Conservation (phyloP, 2,113 vertebrate genomes). For the Brachirus orientalis region DNA sequence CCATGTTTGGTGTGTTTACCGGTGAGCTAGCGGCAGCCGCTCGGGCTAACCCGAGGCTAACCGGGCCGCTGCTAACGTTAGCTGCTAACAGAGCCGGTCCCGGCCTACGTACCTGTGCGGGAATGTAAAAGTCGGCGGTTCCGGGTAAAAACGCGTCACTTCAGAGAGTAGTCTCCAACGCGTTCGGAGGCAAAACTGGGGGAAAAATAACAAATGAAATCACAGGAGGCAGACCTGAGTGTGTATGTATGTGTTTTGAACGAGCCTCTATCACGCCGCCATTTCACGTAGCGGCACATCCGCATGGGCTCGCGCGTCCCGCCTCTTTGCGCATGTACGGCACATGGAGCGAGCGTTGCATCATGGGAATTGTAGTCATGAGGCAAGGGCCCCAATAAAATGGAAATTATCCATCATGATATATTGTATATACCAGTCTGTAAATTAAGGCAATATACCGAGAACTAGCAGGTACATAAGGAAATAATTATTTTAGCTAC, state of each 20-base stretch:
- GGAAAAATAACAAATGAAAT: neutral
- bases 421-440: too few species aligned
- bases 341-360: fast-evolving
- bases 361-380: conserved; percentile 73
- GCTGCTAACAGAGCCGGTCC: neutral
- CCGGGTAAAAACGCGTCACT: neutral
- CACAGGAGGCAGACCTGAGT: neutral
- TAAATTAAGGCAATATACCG: too few species aligned
- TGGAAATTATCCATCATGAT: too few species aligned
- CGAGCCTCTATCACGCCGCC: conserved; percentile 72
- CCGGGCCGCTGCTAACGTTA: conserved; percentile 29
- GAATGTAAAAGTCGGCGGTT: conserved; percentile 4
- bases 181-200: neutral
- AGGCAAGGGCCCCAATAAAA: too few species aligned
- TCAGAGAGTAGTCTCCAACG: neutral
- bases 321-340: conserved; percentile 46
- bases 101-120: conserved; percentile 42
- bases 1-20: conserved; percentile 1
- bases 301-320: conserved; percentile 61
- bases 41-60: too few species aligned
- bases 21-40: conserved; percentile 9
- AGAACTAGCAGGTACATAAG: too few species aligned
- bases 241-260: conserved; percentile 28
- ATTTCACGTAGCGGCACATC: conserved; percentile 79
- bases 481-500: too few species aligned